Evolutionary conservation across 2,888 invertebrate species (phyloP).

Genomic region (Ophion obscuratus): DNA sequence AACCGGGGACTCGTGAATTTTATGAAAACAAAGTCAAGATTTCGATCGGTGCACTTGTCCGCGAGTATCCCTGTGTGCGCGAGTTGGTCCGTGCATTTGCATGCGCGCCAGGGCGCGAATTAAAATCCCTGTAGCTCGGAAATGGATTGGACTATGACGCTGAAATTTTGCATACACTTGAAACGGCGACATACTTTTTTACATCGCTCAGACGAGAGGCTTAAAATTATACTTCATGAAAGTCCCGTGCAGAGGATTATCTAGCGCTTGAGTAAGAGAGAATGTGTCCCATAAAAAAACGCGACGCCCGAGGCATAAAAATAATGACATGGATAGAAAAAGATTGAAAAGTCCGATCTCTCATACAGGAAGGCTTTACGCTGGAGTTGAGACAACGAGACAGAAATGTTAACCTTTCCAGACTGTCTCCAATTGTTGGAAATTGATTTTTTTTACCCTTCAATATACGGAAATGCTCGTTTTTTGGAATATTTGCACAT

Average conservation of each 20-base stretch:
- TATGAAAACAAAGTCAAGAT: neutral
- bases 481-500: too few relatives aligned
- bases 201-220: constrained; percentile 2
- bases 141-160: constrained; percentile 10
- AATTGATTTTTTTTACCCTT: neutral
- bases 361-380: neutral
- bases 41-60: neutral
- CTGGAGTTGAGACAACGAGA: neutral
- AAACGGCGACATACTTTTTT: neutral
- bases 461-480: neutral
- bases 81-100: neutral
- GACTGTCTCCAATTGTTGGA: neutral
- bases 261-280: neutral
- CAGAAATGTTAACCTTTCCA: neutral
- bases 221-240: constrained; percentile 2
- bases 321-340: neutral
- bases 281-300: neutral
- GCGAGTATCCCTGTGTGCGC: neutral
- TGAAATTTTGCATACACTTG: constrained; percentile 13
- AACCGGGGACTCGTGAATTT: neutral
- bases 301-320: neutral
- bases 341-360: neutral
- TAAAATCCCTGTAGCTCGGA: neutral
- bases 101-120: neutral
- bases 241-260: neutral